These are phyloP conservation scores for Phymorhynchus buccinoides DNA, from an alignment of 1,140 invertebrate genomes.

Conservation along the genomic window DNA sequence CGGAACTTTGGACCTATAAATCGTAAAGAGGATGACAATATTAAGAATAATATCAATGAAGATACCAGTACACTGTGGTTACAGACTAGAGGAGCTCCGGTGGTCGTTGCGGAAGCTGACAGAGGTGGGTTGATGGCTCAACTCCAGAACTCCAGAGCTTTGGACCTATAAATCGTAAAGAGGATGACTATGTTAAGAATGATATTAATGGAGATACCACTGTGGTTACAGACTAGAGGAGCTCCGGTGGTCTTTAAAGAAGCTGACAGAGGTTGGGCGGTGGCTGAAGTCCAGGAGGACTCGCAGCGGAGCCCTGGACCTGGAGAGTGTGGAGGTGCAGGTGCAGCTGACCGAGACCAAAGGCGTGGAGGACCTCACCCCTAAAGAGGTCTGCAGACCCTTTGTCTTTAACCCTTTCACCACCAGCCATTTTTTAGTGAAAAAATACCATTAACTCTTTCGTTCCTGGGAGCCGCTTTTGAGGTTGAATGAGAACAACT, in stretches of 20 bases:
- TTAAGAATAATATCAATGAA: no score
- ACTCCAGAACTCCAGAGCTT: slow-evolving; percentile 63
- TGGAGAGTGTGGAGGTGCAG: slow-evolving; percentile 72
- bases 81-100: slow-evolving; percentile 61
- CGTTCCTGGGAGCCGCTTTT: no score
- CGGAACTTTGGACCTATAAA: slow-evolving; percentile 72
- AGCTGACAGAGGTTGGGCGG: slow-evolving; percentile 63
- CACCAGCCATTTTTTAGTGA: no score
- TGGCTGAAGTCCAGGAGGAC: slow-evolving; percentile 63
- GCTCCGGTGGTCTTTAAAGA: slow-evolving; percentile 58
- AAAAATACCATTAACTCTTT: no score
- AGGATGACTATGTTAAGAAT: no score
- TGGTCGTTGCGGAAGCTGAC: slow-evolving; percentile 61
- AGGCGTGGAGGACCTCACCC: slow-evolving; percentile 62
- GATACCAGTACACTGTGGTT: not conserved
- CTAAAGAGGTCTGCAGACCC: slow-evolving; percentile 65
- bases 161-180: slow-evolving; percentile 71
- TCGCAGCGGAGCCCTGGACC: slow-evolving; percentile 67
- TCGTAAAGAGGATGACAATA: no score
- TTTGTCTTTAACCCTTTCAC: no score
- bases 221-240: slow-evolving; percentile 55
- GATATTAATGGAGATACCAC: no score
- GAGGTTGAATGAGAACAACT: no score
- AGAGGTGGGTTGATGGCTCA: slow-evolving; percentile 61
- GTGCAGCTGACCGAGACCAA: slow-evolving; percentile 69